These are phyloP conservation scores for Sepiola atlantica DNA, from an alignment of 2,888 invertebrate genomes.

Conservation along the genomic window DNA sequence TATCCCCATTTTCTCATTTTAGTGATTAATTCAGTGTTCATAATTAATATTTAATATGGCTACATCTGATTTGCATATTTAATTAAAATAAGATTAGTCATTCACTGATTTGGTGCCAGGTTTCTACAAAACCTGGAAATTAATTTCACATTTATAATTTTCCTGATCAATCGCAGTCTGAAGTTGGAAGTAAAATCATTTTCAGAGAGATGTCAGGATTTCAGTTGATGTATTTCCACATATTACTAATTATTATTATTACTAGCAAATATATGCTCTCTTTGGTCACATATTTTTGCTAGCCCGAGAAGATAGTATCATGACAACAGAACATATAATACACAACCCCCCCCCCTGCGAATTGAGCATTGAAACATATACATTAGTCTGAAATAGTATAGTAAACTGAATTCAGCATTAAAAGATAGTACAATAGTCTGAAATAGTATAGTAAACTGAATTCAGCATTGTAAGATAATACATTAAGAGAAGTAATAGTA, in stretches of 20 bases:
- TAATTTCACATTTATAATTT: conserved; percentile 32
- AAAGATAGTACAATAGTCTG: too few species aligned
- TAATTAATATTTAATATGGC: neutral
- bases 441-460: too few species aligned
- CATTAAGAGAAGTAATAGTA: too few species aligned
- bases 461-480: too few species aligned
- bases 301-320: too few species aligned
- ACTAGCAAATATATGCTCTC: too few species aligned
- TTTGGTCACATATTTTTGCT: too few species aligned
- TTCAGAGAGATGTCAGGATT: neutral
- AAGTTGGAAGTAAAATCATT: neutral
- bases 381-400: too few species aligned
- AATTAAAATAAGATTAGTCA: neutral
- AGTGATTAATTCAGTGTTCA: conserved; percentile 5
- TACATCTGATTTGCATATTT: conserved; percentile 19
- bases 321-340: too few species aligned
- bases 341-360: too few species aligned
- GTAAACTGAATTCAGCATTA: too few species aligned
- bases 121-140: neutral
- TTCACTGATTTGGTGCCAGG: conserved; percentile 4
- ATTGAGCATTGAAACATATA: too few species aligned
- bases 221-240: neutral
- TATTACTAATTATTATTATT: neutral
- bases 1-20: neutral
- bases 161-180: neutral